Base-by-base conservation (phyloP, 2,888 invertebrate species). In the Mellilla xanthometata region DNA sequence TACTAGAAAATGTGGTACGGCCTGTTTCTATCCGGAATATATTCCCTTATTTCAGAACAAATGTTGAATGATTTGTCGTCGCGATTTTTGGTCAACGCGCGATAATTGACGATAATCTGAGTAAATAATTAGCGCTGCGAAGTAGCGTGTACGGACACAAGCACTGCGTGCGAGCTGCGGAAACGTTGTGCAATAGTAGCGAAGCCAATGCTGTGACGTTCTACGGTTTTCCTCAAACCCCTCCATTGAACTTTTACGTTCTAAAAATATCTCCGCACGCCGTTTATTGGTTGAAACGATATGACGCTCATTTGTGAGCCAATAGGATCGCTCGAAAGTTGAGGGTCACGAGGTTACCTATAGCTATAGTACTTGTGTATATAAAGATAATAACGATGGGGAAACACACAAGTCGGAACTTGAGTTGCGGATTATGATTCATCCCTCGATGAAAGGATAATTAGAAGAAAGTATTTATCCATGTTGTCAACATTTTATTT, bases 171-270 rank as follows among this genome's bases (percentile, higher is more conserved):
- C 56, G 72, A 73, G 62, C 62, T 68, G 60, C 59, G 68, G 79
- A 86, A 87, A 73, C 76, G 58, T 88, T 86, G 89, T 87, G 87
- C 84, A 88, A 89, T 72, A n/a, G n/a, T n/a, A 72, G 61, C 70
- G 60, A 62, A 11, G 33, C 52, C 48, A 50, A 44, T 49, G 44
- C n/a, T n/a, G 68, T 49, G 49, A 52, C 62, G 54, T 58, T n/a
- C 53, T 68, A 73, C 72, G 58, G 68, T 85, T 85, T 87, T 85
- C 82, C 79, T 77, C 70, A 59, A 71, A 72, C 83, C 89, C 88
- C 80, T 63, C 81, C 65, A 68, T 60, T 59, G 54, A 47, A 59
- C 61, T 56, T 66, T 71, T 61, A 55, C 58, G 71, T 79, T 86
- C 89, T 88, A 89, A 84, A 89, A 89, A 89, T 89, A 89, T 55